Evolutionary conservation across 2,888 invertebrate genomes (phyloP), one percentile per base, ranked within the genome.

Genomic region (Synanthedon myopaeformis): DNA sequence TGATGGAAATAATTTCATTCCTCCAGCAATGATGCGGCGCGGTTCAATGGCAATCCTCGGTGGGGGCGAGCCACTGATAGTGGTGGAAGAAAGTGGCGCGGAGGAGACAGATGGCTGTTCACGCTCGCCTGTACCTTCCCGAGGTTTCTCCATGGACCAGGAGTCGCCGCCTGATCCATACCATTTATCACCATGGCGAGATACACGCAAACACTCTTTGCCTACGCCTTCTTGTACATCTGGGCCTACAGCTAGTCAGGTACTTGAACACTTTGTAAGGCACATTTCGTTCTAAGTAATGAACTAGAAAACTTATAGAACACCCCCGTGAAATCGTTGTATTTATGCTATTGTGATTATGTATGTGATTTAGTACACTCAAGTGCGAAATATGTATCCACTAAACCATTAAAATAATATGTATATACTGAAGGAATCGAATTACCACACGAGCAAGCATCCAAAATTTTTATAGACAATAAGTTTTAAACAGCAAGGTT

Each of bases 191-290:
- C 95, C 95, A 4, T 95, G 93, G 91, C 89, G 94, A 19, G 94
- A 94, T 64, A 90, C 92, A 1, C 89, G 95, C 64, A 95, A 95
- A 69, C 93, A 94, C 67, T 95, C 95, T 23, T 81, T 95, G 64
- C 95, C 95, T 2, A 94, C 95, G 0, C 95, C 95, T 2, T 92
- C 94, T 62, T 95, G 95, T 66, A 93, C 93, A 28, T 92, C 94
- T 55, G 95, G 95, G 52, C 95, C 95, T 55, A 95, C 95, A 49
- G 95, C 95, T 48, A 94, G 94, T 62, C 95, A 95, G 89, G 95
- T 95, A 56, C 35, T 8, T 10, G 35, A 35, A 35, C 35, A 35
- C 10, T 28, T 4, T 23, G 84, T 42, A 42, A 17, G 17, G 17
- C 17, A 42, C 42, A 23, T 23, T 23, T 23, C 23, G 19, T 23